phyloP scores from a whole-genome alignment of 2,797 vertebrate species.

The Amblyraja radiata region DNA sequence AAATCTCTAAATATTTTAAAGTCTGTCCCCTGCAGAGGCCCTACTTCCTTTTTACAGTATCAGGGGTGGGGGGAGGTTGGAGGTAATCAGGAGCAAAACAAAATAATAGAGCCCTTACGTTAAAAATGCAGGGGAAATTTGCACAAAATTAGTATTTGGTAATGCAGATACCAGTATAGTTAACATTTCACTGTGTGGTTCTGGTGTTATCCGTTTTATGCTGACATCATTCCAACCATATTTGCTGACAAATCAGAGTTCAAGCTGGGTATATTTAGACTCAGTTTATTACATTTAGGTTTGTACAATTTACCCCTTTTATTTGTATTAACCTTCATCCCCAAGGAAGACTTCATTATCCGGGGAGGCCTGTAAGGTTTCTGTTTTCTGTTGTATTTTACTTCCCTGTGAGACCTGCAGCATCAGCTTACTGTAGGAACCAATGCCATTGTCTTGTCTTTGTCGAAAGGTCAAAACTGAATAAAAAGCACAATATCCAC shows the following conservation, averaged over 20 bases:
- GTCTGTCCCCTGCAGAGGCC: neutral
- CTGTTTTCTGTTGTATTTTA: neutral
- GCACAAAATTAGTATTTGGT: too few relatives aligned
- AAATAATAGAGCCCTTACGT: neutral
- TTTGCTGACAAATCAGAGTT: constrained; percentile 6
- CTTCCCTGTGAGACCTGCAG: constrained; percentile 46
- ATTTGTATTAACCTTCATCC: constrained; percentile 15
- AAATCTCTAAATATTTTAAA: neutral
- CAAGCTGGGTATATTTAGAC: neutral
- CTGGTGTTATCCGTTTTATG: neutral
- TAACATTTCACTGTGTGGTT: constrained; percentile 1
- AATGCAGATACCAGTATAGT: too few relatives aligned
- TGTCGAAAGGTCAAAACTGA: constrained; percentile 79
- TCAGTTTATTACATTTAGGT: neutral
- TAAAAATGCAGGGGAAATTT: neutral
- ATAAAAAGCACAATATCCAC: constrained; percentile 57
- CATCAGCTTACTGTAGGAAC: constrained; percentile 66
- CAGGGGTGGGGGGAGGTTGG: too few relatives aligned
- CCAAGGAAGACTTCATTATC: too few relatives aligned
- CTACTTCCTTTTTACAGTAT: constrained; percentile 26
- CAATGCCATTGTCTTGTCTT: constrained; percentile 74
- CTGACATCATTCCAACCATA: constrained; percentile 17
- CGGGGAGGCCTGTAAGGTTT: neutral
- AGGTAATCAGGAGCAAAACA: neutral
- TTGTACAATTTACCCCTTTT: neutral